Evolutionary conservation across 2,888 invertebrate species (phyloP).

Genomic region (Alitta virens): DNA sequence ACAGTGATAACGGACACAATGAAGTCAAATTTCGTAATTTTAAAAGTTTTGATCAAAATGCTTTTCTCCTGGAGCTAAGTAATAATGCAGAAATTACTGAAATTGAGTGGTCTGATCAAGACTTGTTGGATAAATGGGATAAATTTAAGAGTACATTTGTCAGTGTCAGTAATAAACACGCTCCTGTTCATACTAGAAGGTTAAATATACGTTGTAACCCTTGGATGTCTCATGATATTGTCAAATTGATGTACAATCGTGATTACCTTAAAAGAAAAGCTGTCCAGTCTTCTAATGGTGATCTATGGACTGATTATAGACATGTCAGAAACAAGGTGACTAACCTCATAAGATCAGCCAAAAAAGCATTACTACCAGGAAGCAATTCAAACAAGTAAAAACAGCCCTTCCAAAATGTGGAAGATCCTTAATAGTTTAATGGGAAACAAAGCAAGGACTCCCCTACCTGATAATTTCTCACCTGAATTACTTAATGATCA

Average conservation of each 20-base stretch:
- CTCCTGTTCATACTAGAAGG: neutral
- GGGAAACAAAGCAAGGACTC: neutral
- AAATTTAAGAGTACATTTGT: neutral
- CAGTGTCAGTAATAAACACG: neutral
- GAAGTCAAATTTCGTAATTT: neutral
- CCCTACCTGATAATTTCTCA: too few species aligned
- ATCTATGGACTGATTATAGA: neutral
- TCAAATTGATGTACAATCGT: neutral
- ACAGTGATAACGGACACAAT: neutral
- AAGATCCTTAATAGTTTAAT: neutral
- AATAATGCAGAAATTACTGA: neutral
- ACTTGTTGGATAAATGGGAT: neutral
- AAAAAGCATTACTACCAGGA: neutral
- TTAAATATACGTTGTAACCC: neutral
- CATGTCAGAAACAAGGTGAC: neutral
- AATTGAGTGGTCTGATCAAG: neutral
- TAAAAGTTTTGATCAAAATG: neutral
- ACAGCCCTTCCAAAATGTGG: neutral
- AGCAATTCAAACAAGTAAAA: neutral
- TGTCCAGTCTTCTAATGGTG: neutral
- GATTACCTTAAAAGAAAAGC: neutral
- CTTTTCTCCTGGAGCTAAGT: neutral
- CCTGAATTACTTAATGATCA: too few species aligned
- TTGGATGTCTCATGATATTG: neutral
- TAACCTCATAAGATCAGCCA: neutral